Evolutionary conservation across 2,797 vertebrate species (phyloP), one percentile per base, ranked within the genome.

Genomic region (Mus caroli): DNA sequence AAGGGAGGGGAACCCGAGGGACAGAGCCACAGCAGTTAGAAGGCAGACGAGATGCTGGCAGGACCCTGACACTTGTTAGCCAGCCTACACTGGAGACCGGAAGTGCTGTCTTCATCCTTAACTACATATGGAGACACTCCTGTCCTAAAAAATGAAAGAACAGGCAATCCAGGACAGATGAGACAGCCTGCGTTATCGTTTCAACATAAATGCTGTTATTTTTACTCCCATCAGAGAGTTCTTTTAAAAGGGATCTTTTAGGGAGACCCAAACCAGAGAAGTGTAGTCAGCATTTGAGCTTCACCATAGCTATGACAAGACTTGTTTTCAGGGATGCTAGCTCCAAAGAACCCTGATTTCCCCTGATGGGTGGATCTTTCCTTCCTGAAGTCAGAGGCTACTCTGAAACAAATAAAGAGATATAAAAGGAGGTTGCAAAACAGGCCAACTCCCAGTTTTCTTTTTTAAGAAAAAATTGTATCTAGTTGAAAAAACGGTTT

Each of bases 401-500:
- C 6, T 87, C 12, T 19, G n/a, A 88, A 85, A 67, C 77, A 73
- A 40, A 85, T 31, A 24, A 37, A 15, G n/a, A 93, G 80, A 40
- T 71, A 50, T 1, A 82, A 85, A 77, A 92, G 58, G 10, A 90
- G 73, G n/a, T 88, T 94, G 67, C 52, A 60, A 50, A 89, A 88
- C 13, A 64, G 60, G 24, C 14, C 56, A 90, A 50, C 6, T 76
- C 24, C 24, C 71, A 92, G 9, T 76, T 76, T 85, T 76, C 12
- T 43, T 71, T 56, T 64, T 54, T 6, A 67, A 67, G 64, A 93
- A 84, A 12, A 79, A 15, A 62, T 58, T 60, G 19, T 89, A 92
- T 88, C 84, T 80, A 80, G 52, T 80, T 69, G 79, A 96, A 69
- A 90, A 91, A 92, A 88, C 19, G 40, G 54, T 83, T 94, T 24